A percentile compares a stretch with the other conserved stretches of the same genome.
Conservation (phyloP, 2,888 invertebrate genomes). For the Scaptomyza reducta region DNA sequence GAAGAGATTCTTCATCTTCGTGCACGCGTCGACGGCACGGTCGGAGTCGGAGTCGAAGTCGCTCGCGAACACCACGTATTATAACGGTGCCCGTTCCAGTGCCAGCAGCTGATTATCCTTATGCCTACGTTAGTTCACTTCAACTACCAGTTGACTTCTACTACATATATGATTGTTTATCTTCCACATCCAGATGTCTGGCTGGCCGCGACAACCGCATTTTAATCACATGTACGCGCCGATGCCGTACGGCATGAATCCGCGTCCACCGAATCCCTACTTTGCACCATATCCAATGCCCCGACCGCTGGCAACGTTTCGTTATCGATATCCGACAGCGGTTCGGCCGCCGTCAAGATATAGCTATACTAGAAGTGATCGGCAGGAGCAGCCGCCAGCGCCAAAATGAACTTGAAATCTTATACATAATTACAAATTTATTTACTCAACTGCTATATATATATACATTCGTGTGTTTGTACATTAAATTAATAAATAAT, state of each 20-base stretch:
- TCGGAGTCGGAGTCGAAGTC: conserved; percentile 48
- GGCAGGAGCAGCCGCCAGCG: conserved; percentile 11
- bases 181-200: too few relatives aligned
- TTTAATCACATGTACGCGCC: conserved; percentile 38
- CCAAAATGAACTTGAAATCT: conserved; percentile 39
- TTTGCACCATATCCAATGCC: conserved; percentile 28
- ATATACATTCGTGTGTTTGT: conserved; percentile 71
- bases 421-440: conserved; percentile 71
- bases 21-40: conserved; percentile 25
- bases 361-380: conserved; percentile 32
- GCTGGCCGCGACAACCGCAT: conserved; percentile 44
- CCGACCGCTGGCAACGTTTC: conserved; percentile 11
- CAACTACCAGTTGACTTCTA: not conserved
- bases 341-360: conserved; percentile 35
- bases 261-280: conserved; percentile 20
- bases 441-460: conserved; percentile 72
- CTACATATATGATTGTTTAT: too few relatives aligned
- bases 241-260: conserved; percentile 28
- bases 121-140: conserved; percentile 37
- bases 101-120: conserved; percentile 44
- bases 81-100: conserved; percentile 70
- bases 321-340: conserved; percentile 13
- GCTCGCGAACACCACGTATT: conserved; percentile 55
- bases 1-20: not conserved
- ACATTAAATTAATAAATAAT: conserved; percentile 68